Base-by-base conservation (phyloP, 2,888 invertebrate genomes). In the Abrostola tripartita region DNA sequence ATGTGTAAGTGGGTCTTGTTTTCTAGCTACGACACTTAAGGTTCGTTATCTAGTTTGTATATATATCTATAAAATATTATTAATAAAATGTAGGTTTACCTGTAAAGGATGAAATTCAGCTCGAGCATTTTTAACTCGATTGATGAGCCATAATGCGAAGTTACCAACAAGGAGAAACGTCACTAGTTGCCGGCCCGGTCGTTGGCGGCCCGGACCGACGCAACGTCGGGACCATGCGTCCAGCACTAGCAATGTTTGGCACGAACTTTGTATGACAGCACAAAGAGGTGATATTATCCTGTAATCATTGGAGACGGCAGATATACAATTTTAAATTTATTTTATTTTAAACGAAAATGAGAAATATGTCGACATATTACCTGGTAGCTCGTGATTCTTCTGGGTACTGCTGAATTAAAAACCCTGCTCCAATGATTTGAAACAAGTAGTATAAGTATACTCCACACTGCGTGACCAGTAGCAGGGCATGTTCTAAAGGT, bases 391-490 rank as follows among this genome's bases (percentile, higher is more conserved):
- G 83, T 50, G 87, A 82, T 67, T 84, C 90, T 77, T 90, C 90
- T 5, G 93, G 88, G 71, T 86, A 91, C 35, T 86, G 81, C 42
- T 93, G 89, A 64, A 92, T 87, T 2, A 95, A 89, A 71, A 96
- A 96, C 50, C 96, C 96, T 53, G 96, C 96, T 38, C 97, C 97
- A 59, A 97, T 96, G 53, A 97, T 96, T 83, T 97, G 96, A 84
- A 97, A 97, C 74, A 97, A 94, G 82, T 97, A 96, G 90, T 97
- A 97, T 14, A 97, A 95, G 86, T 97, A 97, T 64, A 97, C 96
- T 5, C 98, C 98, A 37, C 96, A 96, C 86, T 98, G 97, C 1
- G 97, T 97, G 44, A 97, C 96, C 6, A 98, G 95, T 42, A 98
- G 91, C 24, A 98, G 91, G 0, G 96, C 96, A 81, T 96, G 96